These are phyloP conservation scores for Austrofundulus limnaeus DNA, from an alignment of 2,113 vertebrate species.

Conservation along the genomic window DNA sequence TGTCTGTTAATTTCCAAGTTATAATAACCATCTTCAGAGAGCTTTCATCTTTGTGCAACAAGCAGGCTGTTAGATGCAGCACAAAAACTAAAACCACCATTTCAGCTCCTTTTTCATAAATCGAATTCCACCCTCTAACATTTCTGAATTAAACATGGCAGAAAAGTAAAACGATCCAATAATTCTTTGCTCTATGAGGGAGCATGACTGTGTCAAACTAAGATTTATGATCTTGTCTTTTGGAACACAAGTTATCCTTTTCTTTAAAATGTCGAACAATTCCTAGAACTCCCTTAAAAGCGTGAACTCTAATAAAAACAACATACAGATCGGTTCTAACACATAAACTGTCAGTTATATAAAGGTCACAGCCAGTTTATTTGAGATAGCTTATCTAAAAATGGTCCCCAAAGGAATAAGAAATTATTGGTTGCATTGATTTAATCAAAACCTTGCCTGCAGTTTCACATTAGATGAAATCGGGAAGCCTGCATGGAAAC, in stretches of 20 bases:
- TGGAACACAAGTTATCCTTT: constrained; percentile 7
- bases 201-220: not conserved
- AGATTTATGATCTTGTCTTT: not conserved
- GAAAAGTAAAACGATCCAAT: not conserved
- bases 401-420: not conserved
- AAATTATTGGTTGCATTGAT: constrained; percentile 19
- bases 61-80: not conserved
- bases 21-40: not conserved
- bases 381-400: constrained; percentile 6
- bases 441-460: constrained; percentile 28
- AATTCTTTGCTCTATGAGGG: not conserved
- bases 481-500: constrained; percentile 27
- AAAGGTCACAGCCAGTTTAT: constrained; percentile 2
- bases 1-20: not conserved
- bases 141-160: not conserved
- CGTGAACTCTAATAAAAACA: not conserved
- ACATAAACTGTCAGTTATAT: not conserved
- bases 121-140: not conserved
- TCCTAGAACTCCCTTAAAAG: not conserved
- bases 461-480: constrained; percentile 20
- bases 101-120: not conserved
- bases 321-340: not conserved
- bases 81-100: not conserved
- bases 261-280: not conserved
- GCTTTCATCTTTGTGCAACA: not conserved